A percentile compares a stretch with the other conserved stretches of the same genome.
These are phyloP conservation scores for Acrobeloides nanus DNA, from an alignment of 2,888 invertebrate species.

Conservation along the genomic window DNA sequence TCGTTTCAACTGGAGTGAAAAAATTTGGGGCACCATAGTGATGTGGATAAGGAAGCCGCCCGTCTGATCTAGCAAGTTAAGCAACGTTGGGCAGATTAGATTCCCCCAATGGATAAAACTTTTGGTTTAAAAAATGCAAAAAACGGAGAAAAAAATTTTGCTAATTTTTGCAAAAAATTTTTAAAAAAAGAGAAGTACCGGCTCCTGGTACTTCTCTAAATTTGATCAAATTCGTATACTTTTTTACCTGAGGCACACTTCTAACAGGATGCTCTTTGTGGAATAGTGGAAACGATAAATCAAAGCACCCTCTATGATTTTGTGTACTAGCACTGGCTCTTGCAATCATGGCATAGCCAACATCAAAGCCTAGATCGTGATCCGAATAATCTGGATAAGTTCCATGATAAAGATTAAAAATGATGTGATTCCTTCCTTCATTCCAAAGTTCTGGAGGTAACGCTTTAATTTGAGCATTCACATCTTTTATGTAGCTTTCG, in stretches of 20 bases:
- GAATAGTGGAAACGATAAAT: constrained; percentile 79
- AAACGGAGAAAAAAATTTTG: too few species aligned
- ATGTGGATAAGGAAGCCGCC: too few species aligned
- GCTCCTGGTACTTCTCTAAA: too few species aligned
- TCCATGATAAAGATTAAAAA: constrained; percentile 96
- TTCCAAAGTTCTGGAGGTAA: constrained; percentile 31
- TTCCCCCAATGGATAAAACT: too few species aligned
- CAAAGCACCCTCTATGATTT: constrained; percentile 70
- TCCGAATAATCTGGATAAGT: constrained; percentile 96
- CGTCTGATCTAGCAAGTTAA: too few species aligned
- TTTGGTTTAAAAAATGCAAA: too few species aligned
- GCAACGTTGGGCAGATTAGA: too few species aligned
- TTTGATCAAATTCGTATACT: too few species aligned
- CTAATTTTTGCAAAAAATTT: too few species aligned
- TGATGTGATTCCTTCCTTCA: constrained; percentile 73
- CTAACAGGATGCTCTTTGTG: constrained; percentile 62
- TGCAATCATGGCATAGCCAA: constrained; percentile 77
- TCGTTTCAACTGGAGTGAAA: too few species aligned
- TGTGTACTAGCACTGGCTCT: constrained; percentile 74
- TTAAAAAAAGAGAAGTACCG: too few species aligned
- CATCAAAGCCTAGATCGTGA: constrained; percentile 65
- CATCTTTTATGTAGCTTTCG: constrained; percentile 80
- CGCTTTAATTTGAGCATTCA: constrained; percentile 55
- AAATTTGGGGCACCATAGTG: too few species aligned
- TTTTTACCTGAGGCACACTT: constrained; percentile 4